A percentile compares a stretch with the other conserved stretches of the same genome.
Conservation (phyloP, 2,797 vertebrate genomes). For the Scolopax bukidnonensis region DNA sequence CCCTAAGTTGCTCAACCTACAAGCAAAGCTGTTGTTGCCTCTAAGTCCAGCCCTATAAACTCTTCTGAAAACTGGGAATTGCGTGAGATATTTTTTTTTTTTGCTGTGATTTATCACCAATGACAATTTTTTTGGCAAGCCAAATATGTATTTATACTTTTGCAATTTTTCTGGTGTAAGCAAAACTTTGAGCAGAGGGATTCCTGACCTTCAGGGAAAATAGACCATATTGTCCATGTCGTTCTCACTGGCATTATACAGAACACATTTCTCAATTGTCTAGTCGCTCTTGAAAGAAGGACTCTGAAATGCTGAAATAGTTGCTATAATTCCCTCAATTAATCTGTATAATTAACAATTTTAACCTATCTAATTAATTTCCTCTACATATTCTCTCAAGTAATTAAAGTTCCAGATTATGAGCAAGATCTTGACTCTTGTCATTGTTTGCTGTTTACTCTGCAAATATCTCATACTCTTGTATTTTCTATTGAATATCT, state of each 20-base stretch:
- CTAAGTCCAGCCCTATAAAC: background rate
- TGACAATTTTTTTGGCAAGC: background rate
- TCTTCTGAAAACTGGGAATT: background rate
- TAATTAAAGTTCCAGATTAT: background rate
- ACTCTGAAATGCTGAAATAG: background rate
- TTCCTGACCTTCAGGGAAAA: background rate
- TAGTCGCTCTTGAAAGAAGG: background rate
- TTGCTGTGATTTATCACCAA: background rate
- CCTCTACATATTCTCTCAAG: background rate
- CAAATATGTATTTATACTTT: background rate
- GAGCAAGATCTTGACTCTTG: background rate
- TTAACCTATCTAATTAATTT: background rate
- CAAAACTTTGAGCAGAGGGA: background rate
- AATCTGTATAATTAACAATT: background rate
- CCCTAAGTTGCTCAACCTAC: background rate
- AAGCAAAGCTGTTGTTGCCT: background rate
- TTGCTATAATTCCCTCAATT: background rate
- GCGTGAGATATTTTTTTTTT: background rate
- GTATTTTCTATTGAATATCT: background rate
- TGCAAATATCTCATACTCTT: background rate
- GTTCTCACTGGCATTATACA: background rate
- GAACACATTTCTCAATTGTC: background rate
- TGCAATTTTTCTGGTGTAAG: background rate
- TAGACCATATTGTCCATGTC: background rate
- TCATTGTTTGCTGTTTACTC: background rate